Percentiles rank a stretch among this genome's conserved stretches.
Evolutionary conservation across 2,113 vertebrate species (phyloP).

Genomic region (Ancistrus triradiatus): DNA sequence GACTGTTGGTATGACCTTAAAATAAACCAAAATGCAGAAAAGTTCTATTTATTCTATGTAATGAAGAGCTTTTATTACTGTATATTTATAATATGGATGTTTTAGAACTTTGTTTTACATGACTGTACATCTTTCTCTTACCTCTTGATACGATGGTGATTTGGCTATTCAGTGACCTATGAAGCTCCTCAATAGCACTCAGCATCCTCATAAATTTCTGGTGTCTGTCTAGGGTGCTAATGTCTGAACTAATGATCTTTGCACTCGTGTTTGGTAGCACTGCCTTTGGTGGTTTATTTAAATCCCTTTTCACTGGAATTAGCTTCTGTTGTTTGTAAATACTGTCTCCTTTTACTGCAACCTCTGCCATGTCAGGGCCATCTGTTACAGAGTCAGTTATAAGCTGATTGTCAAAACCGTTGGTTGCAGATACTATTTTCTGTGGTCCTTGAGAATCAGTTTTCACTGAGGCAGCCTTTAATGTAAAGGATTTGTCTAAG

Average conservation of each 20-base stretch:
- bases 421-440: not conserved
- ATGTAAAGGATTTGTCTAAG: slow-evolving; percentile 10
- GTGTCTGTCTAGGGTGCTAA: slow-evolving; percentile 9
- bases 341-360: not conserved
- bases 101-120: no score
- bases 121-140: slow-evolving; percentile 13
- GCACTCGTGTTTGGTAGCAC: not conserved
- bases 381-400: not conserved
- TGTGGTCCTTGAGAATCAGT: slow-evolving; percentile 3
- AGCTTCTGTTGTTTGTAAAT: not conserved
- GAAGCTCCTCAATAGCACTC: slow-evolving; percentile 58
- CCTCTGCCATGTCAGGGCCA: not conserved
- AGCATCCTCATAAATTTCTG: slow-evolving; percentile 63
- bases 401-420: not conserved
- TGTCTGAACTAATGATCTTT: not conserved
- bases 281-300: not conserved
- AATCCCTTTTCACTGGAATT: not conserved
- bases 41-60: no score
- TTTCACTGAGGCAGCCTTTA: not conserved
- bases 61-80: no score
- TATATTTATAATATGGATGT: no score
- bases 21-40: no score
- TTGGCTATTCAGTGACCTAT: slow-evolving; percentile 50
- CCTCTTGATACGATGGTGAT: slow-evolving; percentile 60
- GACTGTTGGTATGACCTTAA: slow-evolving; percentile 50